Evolutionary conservation across 2,113 vertebrate genomes (phyloP).

Genomic region (Campylomormyrus tamandua): DNA sequence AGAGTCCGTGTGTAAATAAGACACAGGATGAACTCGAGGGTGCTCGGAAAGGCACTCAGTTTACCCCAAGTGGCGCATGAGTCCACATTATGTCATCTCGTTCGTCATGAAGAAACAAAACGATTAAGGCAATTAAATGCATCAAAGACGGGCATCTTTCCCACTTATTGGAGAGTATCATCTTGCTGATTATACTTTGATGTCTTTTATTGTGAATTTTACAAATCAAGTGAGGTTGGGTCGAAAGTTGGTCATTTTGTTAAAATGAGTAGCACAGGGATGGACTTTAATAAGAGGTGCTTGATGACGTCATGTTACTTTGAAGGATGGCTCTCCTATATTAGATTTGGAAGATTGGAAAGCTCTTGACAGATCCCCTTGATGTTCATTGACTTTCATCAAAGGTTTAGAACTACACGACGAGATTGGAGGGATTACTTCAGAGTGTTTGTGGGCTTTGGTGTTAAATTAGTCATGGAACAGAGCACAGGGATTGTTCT

Average conservation of each 20-base stretch:
- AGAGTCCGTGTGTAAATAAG: background rate
- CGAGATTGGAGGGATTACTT: slow-evolving; percentile 60
- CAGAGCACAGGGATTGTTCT: slow-evolving; percentile 49
- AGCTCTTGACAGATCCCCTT: slow-evolving; percentile 62
- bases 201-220: background rate
- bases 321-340: slow-evolving; percentile 57
- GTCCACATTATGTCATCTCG: background rate
- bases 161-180: background rate
- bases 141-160: background rate
- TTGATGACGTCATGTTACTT: slow-evolving; percentile 42
- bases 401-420: slow-evolving; percentile 54
- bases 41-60: background rate
- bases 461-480: slow-evolving; percentile 61
- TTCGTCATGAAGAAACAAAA: background rate
- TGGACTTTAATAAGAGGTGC: slow-evolving; percentile 42
- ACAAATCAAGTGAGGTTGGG: background rate
- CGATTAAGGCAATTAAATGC: background rate
- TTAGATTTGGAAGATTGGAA: slow-evolving; percentile 62
- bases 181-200: background rate
- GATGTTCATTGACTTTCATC: slow-evolving; percentile 66
- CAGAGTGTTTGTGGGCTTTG: slow-evolving; percentile 59
- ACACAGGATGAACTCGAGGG: background rate
- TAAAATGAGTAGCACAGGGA: slow-evolving; percentile 26
- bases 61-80: background rate
- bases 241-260: background rate